phyloP scores from a whole-genome alignment of 2,797 vertebrate species.

The Urophycis tenuis region DNA sequence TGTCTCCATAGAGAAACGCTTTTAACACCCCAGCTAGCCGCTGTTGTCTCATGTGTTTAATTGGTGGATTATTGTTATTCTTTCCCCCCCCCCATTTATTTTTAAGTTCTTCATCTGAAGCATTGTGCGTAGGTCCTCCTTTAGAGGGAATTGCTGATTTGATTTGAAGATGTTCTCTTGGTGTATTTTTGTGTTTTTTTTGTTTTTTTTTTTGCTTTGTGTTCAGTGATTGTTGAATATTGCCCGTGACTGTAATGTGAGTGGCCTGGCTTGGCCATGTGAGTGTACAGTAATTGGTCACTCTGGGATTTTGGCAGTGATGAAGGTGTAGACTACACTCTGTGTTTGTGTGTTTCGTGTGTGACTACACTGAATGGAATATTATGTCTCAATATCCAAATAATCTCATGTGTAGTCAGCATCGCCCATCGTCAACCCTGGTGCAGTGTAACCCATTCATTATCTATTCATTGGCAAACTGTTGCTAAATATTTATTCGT shows the following conservation, averaged over 20 bases:
- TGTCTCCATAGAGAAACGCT: conserved; percentile 32
- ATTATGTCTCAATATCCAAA: neutral
- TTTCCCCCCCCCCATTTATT: neutral
- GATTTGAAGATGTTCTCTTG: conserved; percentile 2
- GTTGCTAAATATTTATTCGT: neutral
- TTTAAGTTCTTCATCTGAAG: neutral
- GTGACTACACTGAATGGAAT: neutral
- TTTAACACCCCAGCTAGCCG: conserved; percentile 26
- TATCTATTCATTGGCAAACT: neutral
- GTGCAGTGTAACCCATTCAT: neutral
- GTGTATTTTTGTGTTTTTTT: neutral
- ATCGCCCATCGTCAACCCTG: neutral
- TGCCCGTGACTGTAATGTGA: too few species aligned
- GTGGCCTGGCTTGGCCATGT: too few species aligned
- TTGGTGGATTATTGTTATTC: too few species aligned
- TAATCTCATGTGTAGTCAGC: neutral
- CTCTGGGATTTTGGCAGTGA: neutral
- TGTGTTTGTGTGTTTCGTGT: neutral
- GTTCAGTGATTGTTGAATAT: conserved; percentile 6
- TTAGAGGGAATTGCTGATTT: neutral
- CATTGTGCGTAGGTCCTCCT: neutral
- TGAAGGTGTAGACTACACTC: neutral
- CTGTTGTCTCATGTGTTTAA: conserved; percentile 44
- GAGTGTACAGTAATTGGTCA: neutral
- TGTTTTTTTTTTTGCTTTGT: conserved; percentile 3